A percentile compares a stretch with the other conserved stretches of the same genome.
phyloP scores from a whole-genome alignment of 2,888 invertebrate genomes.

The Fragum fragum region DNA sequence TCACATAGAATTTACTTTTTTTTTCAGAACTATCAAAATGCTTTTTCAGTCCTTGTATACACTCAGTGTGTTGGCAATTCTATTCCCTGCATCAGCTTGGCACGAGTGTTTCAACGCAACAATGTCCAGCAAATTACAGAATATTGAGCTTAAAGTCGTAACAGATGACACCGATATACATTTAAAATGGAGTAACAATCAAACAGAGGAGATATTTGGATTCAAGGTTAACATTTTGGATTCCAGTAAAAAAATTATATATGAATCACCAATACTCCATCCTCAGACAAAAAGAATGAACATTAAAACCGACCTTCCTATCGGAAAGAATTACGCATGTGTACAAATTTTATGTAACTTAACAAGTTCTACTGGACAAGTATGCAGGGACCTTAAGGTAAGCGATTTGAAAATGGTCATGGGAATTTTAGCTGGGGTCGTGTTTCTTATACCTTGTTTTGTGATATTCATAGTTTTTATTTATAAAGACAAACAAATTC shows the following conservation, averaged over 20 bases:
- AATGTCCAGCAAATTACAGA: background rate
- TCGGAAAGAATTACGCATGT: slow-evolving; percentile 42
- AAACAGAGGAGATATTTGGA: slow-evolving; percentile 35
- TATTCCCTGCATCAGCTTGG: background rate
- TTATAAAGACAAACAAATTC: slow-evolving; percentile 48
- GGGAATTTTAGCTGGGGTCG: slow-evolving; percentile 59
- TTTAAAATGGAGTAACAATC: slow-evolving; percentile 52
- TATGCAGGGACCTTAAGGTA: slow-evolving; percentile 42
- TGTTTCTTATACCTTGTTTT: slow-evolving; percentile 58
- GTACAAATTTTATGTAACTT: slow-evolving; percentile 36
- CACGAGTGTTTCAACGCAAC: background rate
- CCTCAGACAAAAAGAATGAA: slow-evolving; percentile 30
- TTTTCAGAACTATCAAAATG: background rate
- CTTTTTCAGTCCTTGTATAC: background rate
- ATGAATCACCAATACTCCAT: slow-evolving; percentile 55
- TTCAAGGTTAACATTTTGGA: slow-evolving; percentile 44
- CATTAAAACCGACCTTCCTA: slow-evolving; percentile 38
- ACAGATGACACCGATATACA: background rate
- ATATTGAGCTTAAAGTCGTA: background rate
- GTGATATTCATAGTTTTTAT: slow-evolving; percentile 44
- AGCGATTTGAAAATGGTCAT: slow-evolving; percentile 49
- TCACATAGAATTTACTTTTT: too few relatives aligned
- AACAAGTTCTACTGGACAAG: slow-evolving; percentile 31
- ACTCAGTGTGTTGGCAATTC: background rate
- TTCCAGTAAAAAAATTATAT: slow-evolving; percentile 12